A percentile compares a stretch with the other conserved stretches of the same genome.
These are phyloP conservation scores for Drosophila paramelanica DNA, from an alignment of 2,888 invertebrate genomes.

Conservation along the genomic window DNA sequence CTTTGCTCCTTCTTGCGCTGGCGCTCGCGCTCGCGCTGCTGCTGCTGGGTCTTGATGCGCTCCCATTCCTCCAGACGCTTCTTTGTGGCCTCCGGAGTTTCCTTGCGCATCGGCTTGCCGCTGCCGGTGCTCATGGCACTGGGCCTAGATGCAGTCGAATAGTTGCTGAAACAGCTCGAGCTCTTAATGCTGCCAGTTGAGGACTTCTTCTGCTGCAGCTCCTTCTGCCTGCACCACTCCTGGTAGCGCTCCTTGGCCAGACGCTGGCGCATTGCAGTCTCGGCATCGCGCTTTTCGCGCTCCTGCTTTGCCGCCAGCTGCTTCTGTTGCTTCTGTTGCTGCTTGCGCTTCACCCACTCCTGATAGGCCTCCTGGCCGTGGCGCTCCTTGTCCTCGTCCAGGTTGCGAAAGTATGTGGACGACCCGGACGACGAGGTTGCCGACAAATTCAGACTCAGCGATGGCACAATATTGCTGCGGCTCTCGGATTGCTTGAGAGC, in stretches of 20 bases:
- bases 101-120: slow-evolving; percentile 18
- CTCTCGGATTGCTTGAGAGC: slow-evolving; percentile 54
- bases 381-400: slow-evolving; percentile 45
- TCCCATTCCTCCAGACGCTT: slow-evolving; percentile 55
- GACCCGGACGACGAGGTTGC: slow-evolving; percentile 54
- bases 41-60: slow-evolving; percentile 42
- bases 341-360: slow-evolving; percentile 83
- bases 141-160: slow-evolving; percentile 5
- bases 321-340: slow-evolving; percentile 61
- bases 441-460: slow-evolving; percentile 71
- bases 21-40: slow-evolving; percentile 47
- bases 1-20: slow-evolving; percentile 41
- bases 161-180: slow-evolving; percentile 4
- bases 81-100: slow-evolving; percentile 30
- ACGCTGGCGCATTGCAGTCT: slow-evolving; percentile 50
- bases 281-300: slow-evolving; percentile 69
- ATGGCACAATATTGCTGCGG: slow-evolving; percentile 74
- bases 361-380: slow-evolving; percentile 71
- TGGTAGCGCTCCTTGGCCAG: slow-evolving; percentile 69
- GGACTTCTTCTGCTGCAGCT: slow-evolving; percentile 44
- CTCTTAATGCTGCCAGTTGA: slow-evolving; percentile 6
- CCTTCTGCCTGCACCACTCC: slow-evolving; percentile 79
- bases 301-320: slow-evolving; percentile 59
- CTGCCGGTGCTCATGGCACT: neutral
- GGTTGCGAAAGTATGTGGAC: slow-evolving; percentile 49